These are phyloP conservation scores for Acanthisitta chloris DNA, from an alignment of 2,113 vertebrate species.

Conservation along the genomic window DNA sequence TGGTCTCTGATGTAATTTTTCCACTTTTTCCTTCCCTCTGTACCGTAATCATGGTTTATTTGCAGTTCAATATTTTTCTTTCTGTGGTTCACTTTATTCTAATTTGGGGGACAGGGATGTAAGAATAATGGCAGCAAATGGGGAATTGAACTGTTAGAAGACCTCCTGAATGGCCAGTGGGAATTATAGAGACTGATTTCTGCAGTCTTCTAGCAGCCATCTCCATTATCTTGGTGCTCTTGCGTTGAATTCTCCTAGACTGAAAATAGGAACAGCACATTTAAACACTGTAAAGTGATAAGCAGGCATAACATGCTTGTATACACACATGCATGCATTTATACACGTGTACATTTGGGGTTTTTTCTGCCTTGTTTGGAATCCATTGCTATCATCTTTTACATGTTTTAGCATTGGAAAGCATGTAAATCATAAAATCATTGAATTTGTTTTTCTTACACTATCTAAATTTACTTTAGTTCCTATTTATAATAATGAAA, in stretches of 20 bases:
- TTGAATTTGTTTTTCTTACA: background rate
- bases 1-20: background rate
- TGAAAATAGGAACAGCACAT: background rate
- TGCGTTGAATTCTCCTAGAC: background rate
- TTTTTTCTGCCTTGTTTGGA: background rate
- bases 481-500: background rate
- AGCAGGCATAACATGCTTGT: background rate
- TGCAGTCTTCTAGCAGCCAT: background rate
- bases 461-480: background rate
- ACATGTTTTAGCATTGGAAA: background rate
- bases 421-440: background rate
- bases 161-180: background rate
- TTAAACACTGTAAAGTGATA: background rate
- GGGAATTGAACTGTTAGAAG: background rate
- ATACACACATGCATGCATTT: fast-evolving
- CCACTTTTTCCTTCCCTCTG: background rate
- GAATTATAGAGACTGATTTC: background rate
- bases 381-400: background rate
- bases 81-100: background rate
- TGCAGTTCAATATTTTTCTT: background rate
- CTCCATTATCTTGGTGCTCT: background rate
- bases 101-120: background rate
- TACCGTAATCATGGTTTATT: background rate
- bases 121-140: background rate
- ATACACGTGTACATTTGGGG: background rate